Conservation (phyloP, 2,797 vertebrate genomes). For the Argentina silus region DNA sequence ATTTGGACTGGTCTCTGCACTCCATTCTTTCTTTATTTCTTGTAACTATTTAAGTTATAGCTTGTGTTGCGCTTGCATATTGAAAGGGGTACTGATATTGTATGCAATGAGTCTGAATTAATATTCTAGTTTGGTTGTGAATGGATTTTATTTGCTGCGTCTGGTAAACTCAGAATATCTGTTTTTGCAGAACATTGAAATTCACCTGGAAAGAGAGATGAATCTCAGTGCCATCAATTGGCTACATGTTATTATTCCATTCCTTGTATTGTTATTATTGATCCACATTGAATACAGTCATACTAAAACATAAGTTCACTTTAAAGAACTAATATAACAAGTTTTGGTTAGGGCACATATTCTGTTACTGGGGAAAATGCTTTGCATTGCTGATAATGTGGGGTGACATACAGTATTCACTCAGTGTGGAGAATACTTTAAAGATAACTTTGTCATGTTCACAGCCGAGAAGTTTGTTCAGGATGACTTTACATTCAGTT, state of each 20-base stretch:
- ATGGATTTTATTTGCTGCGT: slow-evolving; percentile 32
- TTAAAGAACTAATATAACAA: slow-evolving; percentile 19
- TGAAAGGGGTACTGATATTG: slow-evolving; percentile 47
- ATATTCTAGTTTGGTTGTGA: slow-evolving; percentile 19
- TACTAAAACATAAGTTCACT: background rate
- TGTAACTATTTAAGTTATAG: slow-evolving; percentile 19
- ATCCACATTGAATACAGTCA: background rate
- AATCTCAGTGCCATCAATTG: slow-evolving; percentile 26
- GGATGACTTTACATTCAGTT: too few species aligned
- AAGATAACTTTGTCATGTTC: background rate
- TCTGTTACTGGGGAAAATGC: slow-evolving; percentile 8
- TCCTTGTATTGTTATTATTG: background rate
- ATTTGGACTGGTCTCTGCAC: slow-evolving; percentile 41
- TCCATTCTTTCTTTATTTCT: slow-evolving; percentile 40
- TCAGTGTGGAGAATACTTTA: background rate
- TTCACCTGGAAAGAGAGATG: slow-evolving; percentile 7
- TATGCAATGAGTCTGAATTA: slow-evolving; percentile 20
- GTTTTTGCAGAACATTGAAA: background rate
- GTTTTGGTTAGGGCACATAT: background rate
- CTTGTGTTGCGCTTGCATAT: slow-evolving; percentile 35
- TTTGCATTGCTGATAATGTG: slow-evolving; percentile 21
- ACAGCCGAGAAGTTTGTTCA: too few species aligned
- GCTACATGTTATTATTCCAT: slow-evolving; percentile 5
- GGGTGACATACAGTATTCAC: background rate
- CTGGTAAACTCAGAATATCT: background rate